These are phyloP conservation scores for Parazoanthus swiftii DNA, from an alignment of 92 coral and sea anemone genomes.

Conservation along the genomic window DNA sequence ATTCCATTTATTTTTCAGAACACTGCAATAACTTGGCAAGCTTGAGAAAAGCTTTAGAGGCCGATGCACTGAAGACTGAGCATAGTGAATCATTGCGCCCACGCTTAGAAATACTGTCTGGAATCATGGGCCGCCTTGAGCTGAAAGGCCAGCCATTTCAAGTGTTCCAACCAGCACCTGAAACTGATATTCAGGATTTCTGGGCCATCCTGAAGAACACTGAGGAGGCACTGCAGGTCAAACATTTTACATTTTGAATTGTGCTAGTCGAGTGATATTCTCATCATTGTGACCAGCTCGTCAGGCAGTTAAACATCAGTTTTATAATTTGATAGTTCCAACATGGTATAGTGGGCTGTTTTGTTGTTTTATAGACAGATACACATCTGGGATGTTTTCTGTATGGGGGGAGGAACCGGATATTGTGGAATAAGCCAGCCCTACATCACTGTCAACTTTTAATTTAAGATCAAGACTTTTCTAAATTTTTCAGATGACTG, in stretches of 20 bases:
- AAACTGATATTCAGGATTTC: background rate
- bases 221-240: background rate
- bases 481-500: background rate
- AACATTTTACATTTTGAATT: too few relatives aligned
- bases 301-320: too few relatives aligned
- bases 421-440: too few relatives aligned
- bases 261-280: too few relatives aligned
- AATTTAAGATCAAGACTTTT: background rate
- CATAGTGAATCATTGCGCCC: background rate
- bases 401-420: too few relatives aligned
- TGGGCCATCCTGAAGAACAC: background rate
- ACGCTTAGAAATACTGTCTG: background rate
- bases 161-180: slow-evolving; percentile 6
- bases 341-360: too few relatives aligned
- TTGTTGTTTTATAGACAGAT: too few relatives aligned
- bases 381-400: too few relatives aligned
- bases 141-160: background rate
- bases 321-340: too few relatives aligned
- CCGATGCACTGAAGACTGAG: background rate
- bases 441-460: background rate
- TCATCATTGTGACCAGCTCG: too few relatives aligned
- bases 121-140: background rate
- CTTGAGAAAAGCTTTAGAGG: background rate
- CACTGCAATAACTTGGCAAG: slow-evolving; percentile 7
- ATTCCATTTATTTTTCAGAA: background rate